Conservation (phyloP, 2,888 invertebrate species). For the Lymantria monacha region DNA sequence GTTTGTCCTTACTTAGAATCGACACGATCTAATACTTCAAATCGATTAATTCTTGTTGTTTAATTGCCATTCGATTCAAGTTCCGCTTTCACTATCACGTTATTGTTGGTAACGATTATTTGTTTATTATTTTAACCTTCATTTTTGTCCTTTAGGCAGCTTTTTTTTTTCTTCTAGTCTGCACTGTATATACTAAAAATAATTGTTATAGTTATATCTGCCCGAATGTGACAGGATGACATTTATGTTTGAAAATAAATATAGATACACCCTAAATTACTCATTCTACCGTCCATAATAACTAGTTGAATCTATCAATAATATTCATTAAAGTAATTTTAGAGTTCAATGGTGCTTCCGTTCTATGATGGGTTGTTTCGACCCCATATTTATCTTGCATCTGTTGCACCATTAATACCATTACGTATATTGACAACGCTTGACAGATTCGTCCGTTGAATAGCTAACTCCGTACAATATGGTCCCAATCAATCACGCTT, state of each 20-base stretch:
- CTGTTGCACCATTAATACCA: slow-evolving; percentile 17
- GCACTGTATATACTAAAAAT: too few species aligned
- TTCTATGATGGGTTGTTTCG: slow-evolving; percentile 26
- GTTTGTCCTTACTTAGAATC: slow-evolving; percentile 14
- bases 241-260: not conserved
- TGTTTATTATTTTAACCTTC: slow-evolving; percentile 18
- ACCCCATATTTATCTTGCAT: slow-evolving; percentile 30
- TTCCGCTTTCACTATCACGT: slow-evolving; percentile 49
- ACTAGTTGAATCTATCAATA: slow-evolving; percentile 13
- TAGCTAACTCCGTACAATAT: slow-evolving; percentile 18
- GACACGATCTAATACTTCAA: slow-evolving; percentile 20
- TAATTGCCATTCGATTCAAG: slow-evolving; percentile 40
- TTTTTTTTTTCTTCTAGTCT: too few species aligned
- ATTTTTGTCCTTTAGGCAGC: not conserved
- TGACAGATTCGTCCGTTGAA: slow-evolving; percentile 37
- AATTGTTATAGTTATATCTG: too few species aligned
- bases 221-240: too few species aligned
- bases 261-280: not conserved
- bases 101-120: slow-evolving; percentile 22
- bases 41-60: slow-evolving; percentile 46
- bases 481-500: slow-evolving; percentile 12
- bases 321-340: slow-evolving; percentile 27
- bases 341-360: slow-evolving; percentile 32
- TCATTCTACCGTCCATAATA: slow-evolving; percentile 7
- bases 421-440: slow-evolving; percentile 16